These are phyloP conservation scores for Scarus forsteni DNA, from an alignment of 2,797 vertebrate species.

Conservation along the genomic window DNA sequence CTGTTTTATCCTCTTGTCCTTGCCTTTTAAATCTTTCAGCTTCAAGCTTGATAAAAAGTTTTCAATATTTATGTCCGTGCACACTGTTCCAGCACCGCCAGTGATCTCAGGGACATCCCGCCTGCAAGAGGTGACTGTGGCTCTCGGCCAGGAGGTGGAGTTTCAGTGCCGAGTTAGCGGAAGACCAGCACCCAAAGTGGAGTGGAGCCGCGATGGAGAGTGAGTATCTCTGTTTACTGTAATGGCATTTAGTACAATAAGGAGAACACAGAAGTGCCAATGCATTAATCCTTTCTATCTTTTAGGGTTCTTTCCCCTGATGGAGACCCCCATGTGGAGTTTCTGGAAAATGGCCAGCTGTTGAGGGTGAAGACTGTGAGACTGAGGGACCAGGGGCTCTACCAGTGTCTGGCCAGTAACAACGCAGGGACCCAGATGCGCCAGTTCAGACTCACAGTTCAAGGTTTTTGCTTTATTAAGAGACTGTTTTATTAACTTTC, in stretches of 20 bases:
- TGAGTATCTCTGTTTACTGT: conserved; percentile 70
- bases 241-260: conserved; percentile 8
- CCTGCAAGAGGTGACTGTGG: conserved; percentile 84
- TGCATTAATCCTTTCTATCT: conserved; percentile 1
- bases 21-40: not conserved
- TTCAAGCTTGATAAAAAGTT: not conserved
- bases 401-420: conserved; percentile 91
- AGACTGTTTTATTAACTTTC: not conserved
- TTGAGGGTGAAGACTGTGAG: conserved; percentile 83
- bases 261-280: not conserved
- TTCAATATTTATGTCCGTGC: conserved; percentile 19
- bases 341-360: conserved; percentile 85
- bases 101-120: conserved; percentile 83
- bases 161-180: conserved; percentile 87
- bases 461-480: conserved; percentile 72
- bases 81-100: conserved; percentile 83
- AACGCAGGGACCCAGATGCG: conserved; percentile 89
- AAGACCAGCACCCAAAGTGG: conserved; percentile 85
- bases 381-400: conserved; percentile 87
- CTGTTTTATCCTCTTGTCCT: not conserved
- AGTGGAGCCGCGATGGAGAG: conserved; percentile 92
- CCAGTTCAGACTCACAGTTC: conserved; percentile 86
- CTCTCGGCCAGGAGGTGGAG: conserved; percentile 82
- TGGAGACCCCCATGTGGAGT: conserved; percentile 83
- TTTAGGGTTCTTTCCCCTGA: conserved; percentile 83